Percentiles rank a stretch among this genome's conserved stretches.
Evolutionary conservation across 1,140 invertebrate species (phyloP).

Genomic region (Euglossa dilemma): DNA sequence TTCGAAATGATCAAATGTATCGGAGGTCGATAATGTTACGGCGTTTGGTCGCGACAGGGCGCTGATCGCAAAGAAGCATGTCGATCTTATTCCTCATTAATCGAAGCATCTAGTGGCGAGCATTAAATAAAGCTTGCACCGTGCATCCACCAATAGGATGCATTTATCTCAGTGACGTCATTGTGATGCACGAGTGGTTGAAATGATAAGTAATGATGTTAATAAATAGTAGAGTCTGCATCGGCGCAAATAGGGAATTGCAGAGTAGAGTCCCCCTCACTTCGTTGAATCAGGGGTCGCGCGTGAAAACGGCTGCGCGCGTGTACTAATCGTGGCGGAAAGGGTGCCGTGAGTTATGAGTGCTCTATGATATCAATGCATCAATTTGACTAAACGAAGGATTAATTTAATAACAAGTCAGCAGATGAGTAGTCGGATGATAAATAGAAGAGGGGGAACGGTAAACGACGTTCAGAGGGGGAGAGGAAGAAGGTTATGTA

Average conservation of each 20-base stretch:
- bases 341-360: constrained; percentile 81
- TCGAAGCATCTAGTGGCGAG: not conserved
- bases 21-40: not conserved
- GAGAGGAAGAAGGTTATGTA: not conserved
- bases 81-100: not conserved
- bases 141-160: constrained; percentile 29
- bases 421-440: constrained; percentile 77
- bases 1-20: not conserved
- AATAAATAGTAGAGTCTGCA: constrained; percentile 65
- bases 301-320: constrained; percentile 51
- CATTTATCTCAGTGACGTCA: constrained; percentile 71
- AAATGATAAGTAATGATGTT: constrained; percentile 76
- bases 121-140: not conserved
- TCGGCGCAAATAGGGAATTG: constrained; percentile 53
- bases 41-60: not conserved
- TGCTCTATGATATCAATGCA: constrained; percentile 83
- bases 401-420: constrained; percentile 83
- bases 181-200: constrained; percentile 68
- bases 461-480: constrained; percentile 50
- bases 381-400: constrained; percentile 83
- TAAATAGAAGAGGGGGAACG: constrained; percentile 76
- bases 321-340: constrained; percentile 63
- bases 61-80: not conserved
- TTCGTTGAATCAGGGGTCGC: constrained; percentile 56
- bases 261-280: constrained; percentile 39